phyloP scores from a whole-genome alignment of 2,888 invertebrate genomes.

The Onthophagus sagittarius region DNA sequence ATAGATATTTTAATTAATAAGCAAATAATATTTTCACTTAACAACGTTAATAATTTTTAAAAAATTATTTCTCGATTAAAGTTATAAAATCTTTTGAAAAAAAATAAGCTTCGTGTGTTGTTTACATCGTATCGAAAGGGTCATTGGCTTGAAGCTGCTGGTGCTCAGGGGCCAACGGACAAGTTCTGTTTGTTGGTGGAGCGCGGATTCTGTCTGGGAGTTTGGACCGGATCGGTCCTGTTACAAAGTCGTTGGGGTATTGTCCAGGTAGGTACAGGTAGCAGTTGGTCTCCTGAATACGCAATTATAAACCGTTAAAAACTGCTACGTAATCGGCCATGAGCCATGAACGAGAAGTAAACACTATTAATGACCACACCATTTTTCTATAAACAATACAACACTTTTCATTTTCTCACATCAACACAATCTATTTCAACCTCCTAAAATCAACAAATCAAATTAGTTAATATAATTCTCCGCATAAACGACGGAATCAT shows the following conservation, averaged over 20 bases:
- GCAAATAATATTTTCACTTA: too few relatives aligned
- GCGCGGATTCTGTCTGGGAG: not conserved
- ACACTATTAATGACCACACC: not conserved
- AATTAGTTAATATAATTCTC: too few relatives aligned
- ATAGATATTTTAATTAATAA: too few relatives aligned
- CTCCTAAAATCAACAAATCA: too few relatives aligned
- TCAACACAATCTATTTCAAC: too few relatives aligned
- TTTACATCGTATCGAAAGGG: not conserved
- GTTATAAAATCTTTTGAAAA: too few relatives aligned
- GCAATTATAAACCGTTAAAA: not conserved
- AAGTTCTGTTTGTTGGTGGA: not conserved
- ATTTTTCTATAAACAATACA: not conserved
- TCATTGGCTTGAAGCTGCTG: not conserved
- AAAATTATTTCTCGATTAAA: too few relatives aligned
- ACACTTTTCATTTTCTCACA: not conserved
- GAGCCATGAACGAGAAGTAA: not conserved
- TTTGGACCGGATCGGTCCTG: not conserved
- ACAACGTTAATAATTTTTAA: too few relatives aligned
- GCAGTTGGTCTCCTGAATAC: not conserved
- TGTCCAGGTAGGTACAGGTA: not conserved
- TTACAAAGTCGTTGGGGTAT: not conserved
- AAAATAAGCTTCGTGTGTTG: not conserved
- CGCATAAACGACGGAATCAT: not conserved
- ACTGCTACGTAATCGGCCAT: not conserved
- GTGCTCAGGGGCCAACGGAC: not conserved